phyloP scores from a whole-genome alignment of 1,140 invertebrate genomes.

The Bradynema listronoti region DNA sequence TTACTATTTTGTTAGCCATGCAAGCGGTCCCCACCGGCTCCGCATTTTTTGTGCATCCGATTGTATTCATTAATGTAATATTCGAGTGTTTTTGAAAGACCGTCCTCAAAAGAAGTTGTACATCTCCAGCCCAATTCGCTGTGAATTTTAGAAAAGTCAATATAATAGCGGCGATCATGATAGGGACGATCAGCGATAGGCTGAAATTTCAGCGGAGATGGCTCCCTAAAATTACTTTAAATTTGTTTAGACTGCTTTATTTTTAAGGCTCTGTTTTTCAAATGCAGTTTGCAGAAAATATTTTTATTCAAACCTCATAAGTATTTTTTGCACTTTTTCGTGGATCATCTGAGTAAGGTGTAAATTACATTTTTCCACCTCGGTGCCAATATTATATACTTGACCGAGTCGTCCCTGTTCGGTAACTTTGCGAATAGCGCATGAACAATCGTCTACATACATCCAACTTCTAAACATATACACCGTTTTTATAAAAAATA shows the following conservation, averaged over 20 bases:
- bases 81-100: conserved; percentile 49
- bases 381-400: conserved; percentile 57
- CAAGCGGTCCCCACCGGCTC: too few species aligned
- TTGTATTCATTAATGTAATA: conserved; percentile 52
- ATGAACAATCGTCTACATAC: conserved; percentile 56
- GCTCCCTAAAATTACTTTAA: conserved; percentile 32
- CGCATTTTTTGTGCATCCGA: conserved; percentile 8
- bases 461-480: conserved; percentile 51
- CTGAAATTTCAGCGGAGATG: conserved; percentile 34
- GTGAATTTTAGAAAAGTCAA: conserved; percentile 55
- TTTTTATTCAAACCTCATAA: conserved; percentile 18
- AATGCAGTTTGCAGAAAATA: neutral
- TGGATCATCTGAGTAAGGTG: conserved; percentile 55
- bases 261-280: neutral
- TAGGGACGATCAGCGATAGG: conserved; percentile 56
- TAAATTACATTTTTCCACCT: conserved; percentile 55
- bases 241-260: neutral
- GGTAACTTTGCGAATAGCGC: conserved; percentile 50
- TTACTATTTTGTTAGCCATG: too few species aligned
- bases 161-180: conserved; percentile 56
- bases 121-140: conserved; percentile 52
- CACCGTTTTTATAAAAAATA: conserved; percentile 1
- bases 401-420: conserved; percentile 45
- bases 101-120: conserved; percentile 50
- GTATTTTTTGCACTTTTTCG: conserved; percentile 40